Base-by-base conservation (phyloP, 92 coral and sea anemone genomes). In the Ricordea florida region DNA sequence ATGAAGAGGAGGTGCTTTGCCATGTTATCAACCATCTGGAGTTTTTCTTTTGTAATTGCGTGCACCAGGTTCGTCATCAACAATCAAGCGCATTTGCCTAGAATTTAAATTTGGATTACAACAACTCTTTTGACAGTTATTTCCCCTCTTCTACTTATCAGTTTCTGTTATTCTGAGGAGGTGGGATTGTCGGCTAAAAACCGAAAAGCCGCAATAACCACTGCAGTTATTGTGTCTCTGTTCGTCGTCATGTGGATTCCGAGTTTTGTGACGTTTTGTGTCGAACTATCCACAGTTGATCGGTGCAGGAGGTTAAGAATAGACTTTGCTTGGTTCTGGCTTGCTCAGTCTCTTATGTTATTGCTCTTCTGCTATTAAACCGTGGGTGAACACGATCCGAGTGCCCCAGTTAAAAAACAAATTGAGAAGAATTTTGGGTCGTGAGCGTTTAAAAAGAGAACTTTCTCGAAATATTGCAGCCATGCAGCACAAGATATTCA, bases 241-340 rank as follows among this genome's bases (percentile, higher is more conserved):
- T 85, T 90, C 64, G 88, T 90, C 24, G 28, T 80, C 9, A 53
- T 86, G 62, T 90, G 92, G 91, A 40, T 76, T 43, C 96, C 96
- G 16, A 85, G 86, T 4, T 71, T 90, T 3, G 76, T 66, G 16
- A 80, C 87, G 1, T 90, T 91, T 9, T 66, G 79, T 28, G 76
- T 75, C 4, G 96, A 90, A 24, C 16, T 90, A 2, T 30, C 68
- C 42, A 74, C 81, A 34, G 21, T 46, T 15, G 73, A 74, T 48
- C 57, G 87, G 2, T 89, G 93, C 44, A 62, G 27, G 46, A 69
- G 83, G 26, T 16, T 49, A 49, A 29, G 57, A 27, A 82, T 90
- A 45, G 83, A 76, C 31, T 66, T 47, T 48, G 89, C 81, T 26
- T 90, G 96, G 96, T 81, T 81, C 68, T 90, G 96, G 96, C 71